Evolutionary conservation across 2,797 vertebrate genomes (phyloP), one percentile per base, ranked within the genome.

Genomic region (Silurus aristotelis): DNA sequence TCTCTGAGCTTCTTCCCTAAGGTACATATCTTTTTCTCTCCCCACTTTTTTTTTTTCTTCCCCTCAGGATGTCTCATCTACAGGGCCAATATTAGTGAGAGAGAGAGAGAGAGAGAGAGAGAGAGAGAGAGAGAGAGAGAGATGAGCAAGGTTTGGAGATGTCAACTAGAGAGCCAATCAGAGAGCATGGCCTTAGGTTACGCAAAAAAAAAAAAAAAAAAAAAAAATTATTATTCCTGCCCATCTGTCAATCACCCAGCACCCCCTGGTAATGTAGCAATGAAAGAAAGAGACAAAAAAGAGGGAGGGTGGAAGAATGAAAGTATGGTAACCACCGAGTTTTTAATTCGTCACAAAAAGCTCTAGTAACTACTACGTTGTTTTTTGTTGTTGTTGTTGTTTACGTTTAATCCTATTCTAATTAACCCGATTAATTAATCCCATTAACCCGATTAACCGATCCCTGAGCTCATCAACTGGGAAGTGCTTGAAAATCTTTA

Each of bases 231-330:
- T 95, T 95, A 95, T 95, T 95, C 94, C 93, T 94, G 95, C 94
- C 95, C 95, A 95, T 95, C 95, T 96, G 95, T 96, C 95, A 96
- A 96, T 96, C 95, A 96, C 93, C 90, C 93, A 92, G 93, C 93
- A 94, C 94, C 94, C 95, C 94, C 94, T 95, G 93, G 95, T 95
- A 94, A 95, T 94, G 93, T 94, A 94, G 93, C 93, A 94, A 93
- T 94, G 92, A 95, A 94, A 94, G 93, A 91, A 89, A 93, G 92
- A 93, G 90, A 88, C 89, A 63, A 79, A 52, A 52, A 52, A 10
- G 48, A 84, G 83, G 73, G 88, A 87, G 83, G 71, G 87, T 84
- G 79, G 56, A 83, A 85, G 82, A 89, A 87, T 86, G 85, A 88
- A 90, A 91, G 88, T 77, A 91, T 92, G 90, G 91, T 83, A 85